Percentiles rank a stretch among this genome's conserved stretches.
phyloP scores from a whole-genome alignment of 2,113 vertebrate genomes.

The Carlito syrichta region DNA sequence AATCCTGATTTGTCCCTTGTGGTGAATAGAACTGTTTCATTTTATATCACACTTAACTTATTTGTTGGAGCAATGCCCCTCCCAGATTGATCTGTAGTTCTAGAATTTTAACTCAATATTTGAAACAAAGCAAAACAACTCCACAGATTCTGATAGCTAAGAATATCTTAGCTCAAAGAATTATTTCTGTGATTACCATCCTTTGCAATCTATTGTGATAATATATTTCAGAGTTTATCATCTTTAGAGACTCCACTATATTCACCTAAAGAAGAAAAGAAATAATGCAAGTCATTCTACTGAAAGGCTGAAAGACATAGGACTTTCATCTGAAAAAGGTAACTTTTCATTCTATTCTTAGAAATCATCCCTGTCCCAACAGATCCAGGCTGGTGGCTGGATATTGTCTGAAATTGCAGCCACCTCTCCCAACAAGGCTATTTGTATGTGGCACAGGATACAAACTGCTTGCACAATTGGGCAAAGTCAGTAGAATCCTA shows the following conservation, averaged over 20 bases:
- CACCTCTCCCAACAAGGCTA: not conserved
- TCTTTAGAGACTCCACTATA: not conserved
- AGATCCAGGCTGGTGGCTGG: not conserved
- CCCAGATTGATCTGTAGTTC: not conserved
- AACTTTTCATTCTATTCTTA: conserved; percentile 1
- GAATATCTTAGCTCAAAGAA: not conserved
- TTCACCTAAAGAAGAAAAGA: not conserved
- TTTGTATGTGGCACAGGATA: not conserved
- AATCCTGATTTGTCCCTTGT: not conserved
- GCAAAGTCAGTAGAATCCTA: not conserved
- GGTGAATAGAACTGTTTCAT: not conserved
- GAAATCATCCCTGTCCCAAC: not conserved
- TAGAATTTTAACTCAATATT: not conserved
- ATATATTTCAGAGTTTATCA: not conserved
- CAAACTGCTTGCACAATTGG: not conserved
- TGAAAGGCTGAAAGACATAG: not conserved
- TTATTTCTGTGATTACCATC: not conserved
- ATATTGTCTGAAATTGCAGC: not conserved
- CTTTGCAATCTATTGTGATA: not conserved
- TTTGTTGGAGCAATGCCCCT: not conserved
- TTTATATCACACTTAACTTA: not conserved
- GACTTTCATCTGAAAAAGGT: conserved; percentile 2
- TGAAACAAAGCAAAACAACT: not conserved
- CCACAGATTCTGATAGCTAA: not conserved
- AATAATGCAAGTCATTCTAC: not conserved